Percentiles rank a stretch among this genome's conserved stretches.
These are phyloP conservation scores for Macaca fascicularis DNA, from an alignment of 2,113 vertebrate genomes.

Conservation along the genomic window DNA sequence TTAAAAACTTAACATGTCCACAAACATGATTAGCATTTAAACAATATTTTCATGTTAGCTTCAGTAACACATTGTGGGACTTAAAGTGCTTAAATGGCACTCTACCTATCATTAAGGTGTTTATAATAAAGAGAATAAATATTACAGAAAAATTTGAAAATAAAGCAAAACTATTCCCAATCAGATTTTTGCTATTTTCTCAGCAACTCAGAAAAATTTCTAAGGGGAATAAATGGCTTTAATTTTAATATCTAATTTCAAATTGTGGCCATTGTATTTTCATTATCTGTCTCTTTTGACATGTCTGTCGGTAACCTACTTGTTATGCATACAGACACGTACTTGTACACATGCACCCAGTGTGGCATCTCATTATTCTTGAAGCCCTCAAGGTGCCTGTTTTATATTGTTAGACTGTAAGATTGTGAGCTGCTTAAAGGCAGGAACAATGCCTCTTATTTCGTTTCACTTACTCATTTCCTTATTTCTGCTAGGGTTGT, in stretches of 20 bases:
- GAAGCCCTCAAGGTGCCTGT: not conserved
- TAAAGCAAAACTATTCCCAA: not conserved
- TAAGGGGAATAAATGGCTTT: not conserved
- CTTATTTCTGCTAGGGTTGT: not conserved
- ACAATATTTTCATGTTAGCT: not conserved
- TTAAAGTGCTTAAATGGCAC: not conserved
- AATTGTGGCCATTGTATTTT: not conserved
- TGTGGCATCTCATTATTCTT: not conserved
- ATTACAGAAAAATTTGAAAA: not conserved
- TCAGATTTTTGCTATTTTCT: not conserved
- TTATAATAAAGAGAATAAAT: constrained; percentile 8
- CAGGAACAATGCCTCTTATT: not conserved
- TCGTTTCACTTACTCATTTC: not conserved
- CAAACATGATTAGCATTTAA: not conserved
- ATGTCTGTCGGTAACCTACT: not conserved
- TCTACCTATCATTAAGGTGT: not conserved
- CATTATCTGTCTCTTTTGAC: not conserved
- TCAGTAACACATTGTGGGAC: not conserved
- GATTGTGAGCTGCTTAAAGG: not conserved
- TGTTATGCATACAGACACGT: not conserved
- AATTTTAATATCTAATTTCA: not conserved
- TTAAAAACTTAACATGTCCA: not conserved
- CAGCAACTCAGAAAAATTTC: not conserved
- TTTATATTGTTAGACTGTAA: not conserved
- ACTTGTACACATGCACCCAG: not conserved